These are phyloP conservation scores for Acleris cristana DNA, from an alignment of 2,888 invertebrate species.

Conservation along the genomic window DNA sequence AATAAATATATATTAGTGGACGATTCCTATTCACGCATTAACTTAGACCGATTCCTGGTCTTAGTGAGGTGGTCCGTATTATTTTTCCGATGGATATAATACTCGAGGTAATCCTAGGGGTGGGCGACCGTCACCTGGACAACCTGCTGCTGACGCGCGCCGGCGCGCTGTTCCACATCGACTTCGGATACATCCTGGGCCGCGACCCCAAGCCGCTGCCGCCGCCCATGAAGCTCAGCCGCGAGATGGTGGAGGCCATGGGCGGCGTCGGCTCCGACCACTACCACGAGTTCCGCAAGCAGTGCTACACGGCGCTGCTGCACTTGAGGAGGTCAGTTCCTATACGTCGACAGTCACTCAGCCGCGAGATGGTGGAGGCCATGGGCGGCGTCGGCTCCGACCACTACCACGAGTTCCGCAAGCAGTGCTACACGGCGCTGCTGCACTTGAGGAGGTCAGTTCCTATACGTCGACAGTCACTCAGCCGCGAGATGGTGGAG, in stretches of 20 bases:
- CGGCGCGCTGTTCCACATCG: conserved; percentile 97
- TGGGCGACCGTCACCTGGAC: conserved; percentile 98
- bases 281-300: conserved; percentile 96
- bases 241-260: conserved; percentile 99
- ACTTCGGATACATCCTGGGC: conserved; percentile 98
- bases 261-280: conserved; percentile 95
- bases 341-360: background rate
- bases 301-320: conserved; percentile 97
- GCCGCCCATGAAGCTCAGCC: conserved; percentile 99
- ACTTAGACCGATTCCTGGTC: too few relatives aligned
- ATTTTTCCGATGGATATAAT: too few relatives aligned
- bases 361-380: conserved; percentile 99
- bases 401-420: conserved; percentile 96
- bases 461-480: conserved; percentile 41
- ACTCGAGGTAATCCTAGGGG: conserved; percentile 82
- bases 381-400: conserved; percentile 97
- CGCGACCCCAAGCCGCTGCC: conserved; percentile 99
- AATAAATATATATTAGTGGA: too few relatives aligned
- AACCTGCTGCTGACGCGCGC: conserved; percentile 95
- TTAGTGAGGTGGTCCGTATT: too few relatives aligned
- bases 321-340: conserved; percentile 90
- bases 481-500: conserved; percentile 99
- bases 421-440: conserved; percentile 98
- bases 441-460: conserved; percentile 92
- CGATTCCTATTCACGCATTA: too few relatives aligned